phyloP scores from a whole-genome alignment of 2,113 vertebrate species.

The Nothocercus nigrocapillus region DNA sequence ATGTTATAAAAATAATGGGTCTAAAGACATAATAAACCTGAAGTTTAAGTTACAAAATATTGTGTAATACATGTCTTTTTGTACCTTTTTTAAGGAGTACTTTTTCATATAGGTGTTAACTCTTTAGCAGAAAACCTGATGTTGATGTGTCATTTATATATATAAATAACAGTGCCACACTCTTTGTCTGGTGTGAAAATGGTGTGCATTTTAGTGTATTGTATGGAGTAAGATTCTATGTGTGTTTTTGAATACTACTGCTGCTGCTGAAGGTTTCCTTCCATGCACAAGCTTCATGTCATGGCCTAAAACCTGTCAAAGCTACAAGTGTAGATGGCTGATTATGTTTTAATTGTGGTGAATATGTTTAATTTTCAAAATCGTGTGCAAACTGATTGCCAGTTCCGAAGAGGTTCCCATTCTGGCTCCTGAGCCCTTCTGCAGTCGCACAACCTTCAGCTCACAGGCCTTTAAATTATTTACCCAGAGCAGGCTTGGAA shows the following conservation, averaged over 20 bases:
- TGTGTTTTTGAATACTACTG: neutral
- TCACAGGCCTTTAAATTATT: neutral
- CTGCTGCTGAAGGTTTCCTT: neutral
- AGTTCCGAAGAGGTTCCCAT: neutral
- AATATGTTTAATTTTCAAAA: constrained; percentile 26
- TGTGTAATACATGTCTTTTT: accelerated
- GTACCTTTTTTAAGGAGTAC: neutral
- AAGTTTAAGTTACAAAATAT: neutral
- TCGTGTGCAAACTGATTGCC: neutral
- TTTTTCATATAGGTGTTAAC: neutral
- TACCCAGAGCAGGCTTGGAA: neutral
- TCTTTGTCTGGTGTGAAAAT: accelerated
- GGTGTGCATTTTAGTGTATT: accelerated
- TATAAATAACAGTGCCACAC: accelerated
- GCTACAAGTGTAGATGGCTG: neutral
- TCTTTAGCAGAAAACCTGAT: neutral
- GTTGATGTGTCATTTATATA: accelerated
- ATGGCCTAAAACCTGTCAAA: constrained; percentile 7
- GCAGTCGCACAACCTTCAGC: neutral
- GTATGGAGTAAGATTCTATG: accelerated
- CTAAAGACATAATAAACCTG: neutral
- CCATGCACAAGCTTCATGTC: neutral
- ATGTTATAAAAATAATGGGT: neutral
- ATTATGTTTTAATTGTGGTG: constrained; percentile 26
- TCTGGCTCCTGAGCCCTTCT: neutral